Base-by-base conservation (phyloP, 2,888 invertebrate genomes). In the Dolichomitus sp. region DNA sequence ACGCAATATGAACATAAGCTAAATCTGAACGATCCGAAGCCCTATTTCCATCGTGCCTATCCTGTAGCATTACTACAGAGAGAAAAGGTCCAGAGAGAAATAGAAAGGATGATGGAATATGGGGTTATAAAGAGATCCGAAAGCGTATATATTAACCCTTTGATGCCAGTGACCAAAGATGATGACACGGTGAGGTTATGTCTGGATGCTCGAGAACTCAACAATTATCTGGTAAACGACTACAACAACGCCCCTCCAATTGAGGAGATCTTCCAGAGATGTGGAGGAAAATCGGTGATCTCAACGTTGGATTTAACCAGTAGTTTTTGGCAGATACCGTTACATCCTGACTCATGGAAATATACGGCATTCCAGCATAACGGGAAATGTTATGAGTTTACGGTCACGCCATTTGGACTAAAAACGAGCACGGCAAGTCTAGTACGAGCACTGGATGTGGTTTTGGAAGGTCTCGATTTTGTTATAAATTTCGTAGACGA, bases 121-220 rank as follows among this genome's bases (percentile, higher is more conserved):
- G 79, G 85, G 0, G 89, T 93, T 1, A 91, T 91, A n/a, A 81
- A 89, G 72, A 87, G 86, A n/a, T 89, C 89, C 0, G 87, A 84
- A 52, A 89, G 87, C 45, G 85, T 88, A 0, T 90, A 88, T 61
- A 89, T 89, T 9, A 88, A 85, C 27, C 89, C 88, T 0, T 69
- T 90, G 0, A 17, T 66, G 1, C 45, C 68, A 0, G 48, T 73
- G 0, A 30, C 17, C 0, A 75, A 81, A 45, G 81, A 80, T 12
- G 68, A 78, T n/a, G 79, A 81, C 0, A 73, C 72, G 0, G 78
- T 81, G 5, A 23, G 83, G 30, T 0, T 80, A 9, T 76, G 72
- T 11, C 48, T 80, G 0, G 78, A 78, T 23, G 81, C 84, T 0
- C 19, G 81, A 30, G 30, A 33, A 33, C 4, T 33, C 1, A 33